phyloP scores from a whole-genome alignment of 2,113 vertebrate species.

The Varanus salvator region DNA sequence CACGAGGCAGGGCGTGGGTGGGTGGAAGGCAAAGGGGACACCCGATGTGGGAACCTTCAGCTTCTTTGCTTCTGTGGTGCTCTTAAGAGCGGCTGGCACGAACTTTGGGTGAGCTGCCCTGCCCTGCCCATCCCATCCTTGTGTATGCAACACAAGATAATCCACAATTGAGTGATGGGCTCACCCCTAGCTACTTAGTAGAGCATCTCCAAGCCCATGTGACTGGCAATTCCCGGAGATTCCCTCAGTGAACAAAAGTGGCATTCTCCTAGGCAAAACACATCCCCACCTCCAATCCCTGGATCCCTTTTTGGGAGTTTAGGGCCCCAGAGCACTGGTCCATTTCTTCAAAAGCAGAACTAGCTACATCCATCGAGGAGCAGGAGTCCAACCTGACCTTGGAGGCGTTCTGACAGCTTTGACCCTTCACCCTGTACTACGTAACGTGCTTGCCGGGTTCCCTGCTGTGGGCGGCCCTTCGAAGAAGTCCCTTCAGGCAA shows the following conservation, averaged over 20 bases:
- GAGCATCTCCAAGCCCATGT: neutral
- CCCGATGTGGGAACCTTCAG: neutral
- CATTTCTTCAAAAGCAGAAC: neutral
- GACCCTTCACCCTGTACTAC: neutral
- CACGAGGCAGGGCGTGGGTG: neutral
- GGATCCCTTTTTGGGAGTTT: neutral
- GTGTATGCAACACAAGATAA: neutral
- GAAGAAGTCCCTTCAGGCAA: neutral
- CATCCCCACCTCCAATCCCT: neutral
- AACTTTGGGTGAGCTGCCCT: neutral
- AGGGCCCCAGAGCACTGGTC: neutral
- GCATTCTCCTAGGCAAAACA: neutral
- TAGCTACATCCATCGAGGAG: neutral
- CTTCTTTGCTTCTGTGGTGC: neutral
- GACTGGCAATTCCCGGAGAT: neutral
- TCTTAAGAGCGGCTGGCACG: neutral
- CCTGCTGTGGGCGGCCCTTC: neutral
- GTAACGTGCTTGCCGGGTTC: conserved; percentile 4
- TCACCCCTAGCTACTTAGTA: conserved; percentile 1
- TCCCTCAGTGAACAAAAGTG: neutral
- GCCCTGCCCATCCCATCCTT: neutral
- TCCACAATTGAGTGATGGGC: neutral
- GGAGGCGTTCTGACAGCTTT: conserved; percentile 9
- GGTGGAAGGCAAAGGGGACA: neutral
- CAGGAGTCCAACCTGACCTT: too few species aligned